Base-by-base conservation (phyloP, 2,888 invertebrate species). In the Drosophila leonis region DNA sequence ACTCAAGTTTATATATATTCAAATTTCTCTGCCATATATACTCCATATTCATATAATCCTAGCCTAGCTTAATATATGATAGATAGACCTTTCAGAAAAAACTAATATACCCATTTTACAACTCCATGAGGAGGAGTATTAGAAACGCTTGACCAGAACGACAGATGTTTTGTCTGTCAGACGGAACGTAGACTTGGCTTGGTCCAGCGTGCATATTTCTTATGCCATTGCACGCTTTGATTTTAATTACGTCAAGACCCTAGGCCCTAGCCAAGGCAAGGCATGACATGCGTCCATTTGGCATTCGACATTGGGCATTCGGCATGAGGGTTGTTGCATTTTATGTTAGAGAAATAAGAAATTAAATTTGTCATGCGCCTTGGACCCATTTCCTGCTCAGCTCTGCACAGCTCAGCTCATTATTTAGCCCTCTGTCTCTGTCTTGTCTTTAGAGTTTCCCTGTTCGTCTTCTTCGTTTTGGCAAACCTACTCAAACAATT, bases 301-400 rank as follows among this genome's bases (percentile, higher is more conserved):
- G 71, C 56, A 70, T 70, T 65, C 46, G 46, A 1, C 44, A 27
- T 27, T 46, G 15, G 44, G 20, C 55, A 42, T 62, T 51, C 54
- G 41, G 35, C 37, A 52, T 31, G 75, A 73, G 78, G 78, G 77
- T 78, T 75, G 80, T 55, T 72, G 78, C 61, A 64, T 72, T 65
- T 60, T 61, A 42, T 64, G 75, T 74, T 56, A 42, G 80, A 84
- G 78, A 84, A 86, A 75, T 90, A 90, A 87, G 88, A 88, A 90
- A 90, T 90, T 81, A 83, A 88, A 90, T 87, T 87, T 90, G 87
- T 85, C 87, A 87, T 90, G 87, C 88, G 74, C 63, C 68, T 70
- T 65, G 72, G 76, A 66, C 62, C 73, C 67, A 72, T 76, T 78
- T 54, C 79, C 65, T 31, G 29, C 31, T 29, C 31, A 63, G 44